A percentile compares a stretch with the other conserved stretches of the same genome.
phyloP scores from a whole-genome alignment of 1,140 invertebrate genomes.

The Leptestheria dahalacensis region DNA sequence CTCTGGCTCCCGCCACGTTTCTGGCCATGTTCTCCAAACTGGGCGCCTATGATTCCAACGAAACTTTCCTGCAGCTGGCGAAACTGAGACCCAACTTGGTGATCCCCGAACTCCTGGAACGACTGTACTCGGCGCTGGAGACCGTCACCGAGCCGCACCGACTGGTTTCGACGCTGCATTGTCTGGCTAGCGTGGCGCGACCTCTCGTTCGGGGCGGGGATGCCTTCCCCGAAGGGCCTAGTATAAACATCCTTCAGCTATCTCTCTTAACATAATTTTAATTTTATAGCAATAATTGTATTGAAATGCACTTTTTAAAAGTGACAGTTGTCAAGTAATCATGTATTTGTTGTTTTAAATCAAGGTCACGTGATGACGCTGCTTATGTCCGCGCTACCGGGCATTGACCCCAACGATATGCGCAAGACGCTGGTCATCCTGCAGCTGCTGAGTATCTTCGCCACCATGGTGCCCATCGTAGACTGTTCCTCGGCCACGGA shows the following conservation, averaged over 20 bases:
- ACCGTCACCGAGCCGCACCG: constrained; percentile 76
- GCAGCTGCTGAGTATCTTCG: constrained; percentile 59
- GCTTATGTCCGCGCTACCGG: constrained; percentile 60
- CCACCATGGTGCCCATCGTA: constrained; percentile 58
- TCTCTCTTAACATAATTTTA: too few species aligned
- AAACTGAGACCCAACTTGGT: constrained; percentile 64
- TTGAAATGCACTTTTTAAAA: background rate
- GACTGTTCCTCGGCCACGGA: constrained; percentile 62
- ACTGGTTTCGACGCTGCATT: constrained; percentile 60
- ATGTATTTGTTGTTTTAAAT: too few species aligned
- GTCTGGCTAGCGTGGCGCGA: constrained; percentile 50
- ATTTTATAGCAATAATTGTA: too few species aligned
- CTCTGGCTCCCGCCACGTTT: constrained; percentile 39
- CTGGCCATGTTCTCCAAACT: constrained; percentile 61
- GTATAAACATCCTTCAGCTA: too few species aligned
- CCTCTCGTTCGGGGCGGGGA: constrained; percentile 47
- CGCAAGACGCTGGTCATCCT: constrained; percentile 65
- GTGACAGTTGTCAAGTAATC: too few species aligned
- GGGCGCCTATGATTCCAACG: constrained; percentile 43
- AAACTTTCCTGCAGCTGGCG: constrained; percentile 57
- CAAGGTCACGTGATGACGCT: constrained; percentile 57
- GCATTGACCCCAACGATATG: constrained; percentile 80
- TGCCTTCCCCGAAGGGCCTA: constrained; percentile 55
- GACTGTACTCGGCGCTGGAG: constrained; percentile 58
- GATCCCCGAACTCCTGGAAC: constrained; percentile 65